Evolutionary conservation across 2,113 vertebrate species (phyloP), one percentile per base, ranked within the genome.

Genomic region (Austrofundulus limnaeus): DNA sequence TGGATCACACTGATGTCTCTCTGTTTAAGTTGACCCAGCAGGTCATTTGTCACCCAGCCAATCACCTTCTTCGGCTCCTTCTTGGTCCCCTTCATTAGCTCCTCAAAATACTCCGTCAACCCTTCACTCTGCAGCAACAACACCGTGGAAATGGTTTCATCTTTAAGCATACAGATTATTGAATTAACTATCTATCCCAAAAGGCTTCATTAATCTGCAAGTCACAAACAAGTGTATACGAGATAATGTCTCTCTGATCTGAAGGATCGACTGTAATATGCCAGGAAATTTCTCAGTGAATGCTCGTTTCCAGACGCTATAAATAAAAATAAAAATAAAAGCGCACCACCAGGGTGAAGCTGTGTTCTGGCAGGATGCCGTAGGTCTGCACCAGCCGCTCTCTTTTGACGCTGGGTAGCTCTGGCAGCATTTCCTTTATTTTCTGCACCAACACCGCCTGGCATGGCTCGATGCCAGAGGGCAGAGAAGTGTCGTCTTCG

Each of bases 81-180:
- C 43, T 81, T 92, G 21, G 94, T 96, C 62, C 82, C 82, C 81
- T 89, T 91, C 42, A 95, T 77, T 71, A 98, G 93, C 1, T 70
- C 83, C 82, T 96, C 94, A 83, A 96, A 99, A 87, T 94, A 98
- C 31, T 97, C 94, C 77, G 93, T 70, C 77, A 99, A 91, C 54
- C 96, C 96, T 0, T 98, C 96, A 64, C 93, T 98, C 96, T 99
- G 87, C 81, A 72, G 65, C 47, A 39, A n/a, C 17, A 61, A 61
- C 16, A 45, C n/a, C 28, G 11, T 2, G 13, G 52, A 31, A 20
- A 61, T 4, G 19, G 6, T 7, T 46, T 46, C 31, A 34, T 10
- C 8, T 10, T 20, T 50, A 50, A 4, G 55, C 46, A 47, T 42
- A 23, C 21, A 16, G 11, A 19, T 69, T n/a, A 61, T 67, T 55